Conservation (phyloP, 2,888 invertebrate species). For the Drosophila buzzatii region DNA sequence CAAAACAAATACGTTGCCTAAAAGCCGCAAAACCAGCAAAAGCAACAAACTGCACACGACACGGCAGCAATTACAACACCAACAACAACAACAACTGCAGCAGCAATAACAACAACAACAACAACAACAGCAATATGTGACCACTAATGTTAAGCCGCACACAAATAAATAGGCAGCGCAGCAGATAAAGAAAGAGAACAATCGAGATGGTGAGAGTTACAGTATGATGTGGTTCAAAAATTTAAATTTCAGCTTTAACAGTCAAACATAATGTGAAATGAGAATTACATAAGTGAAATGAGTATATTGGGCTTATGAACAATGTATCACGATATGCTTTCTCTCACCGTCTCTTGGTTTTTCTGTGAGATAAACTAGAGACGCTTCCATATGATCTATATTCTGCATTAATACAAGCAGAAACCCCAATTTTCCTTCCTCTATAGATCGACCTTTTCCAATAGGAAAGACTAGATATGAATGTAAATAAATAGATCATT, state of each 20-base stretch:
- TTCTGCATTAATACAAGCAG: too few relatives aligned
- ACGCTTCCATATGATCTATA: too few relatives aligned
- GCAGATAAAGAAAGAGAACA: slow-evolving; percentile 4
- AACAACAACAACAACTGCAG: slow-evolving; percentile 5
- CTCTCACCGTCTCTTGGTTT: too few relatives aligned
- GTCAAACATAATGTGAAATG: too few relatives aligned
- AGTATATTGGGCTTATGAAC: too few relatives aligned
- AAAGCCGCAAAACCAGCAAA: slow-evolving; percentile 70
- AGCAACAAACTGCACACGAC: slow-evolving; percentile 53
- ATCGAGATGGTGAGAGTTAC: background rate
- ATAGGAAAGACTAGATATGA: too few relatives aligned
- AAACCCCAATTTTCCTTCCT: too few relatives aligned
- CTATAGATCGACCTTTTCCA: too few relatives aligned
- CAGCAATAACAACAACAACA: slow-evolving; percentile 31
- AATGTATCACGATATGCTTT: too few relatives aligned
- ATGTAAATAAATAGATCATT: too few relatives aligned
- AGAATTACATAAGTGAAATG: too few relatives aligned
- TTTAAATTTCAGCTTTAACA: slow-evolving; percentile 26
- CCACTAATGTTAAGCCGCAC: slow-evolving; percentile 77
- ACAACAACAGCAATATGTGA: slow-evolving; percentile 42
- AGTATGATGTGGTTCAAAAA: slow-evolving; percentile 45
- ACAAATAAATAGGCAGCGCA: slow-evolving; percentile 47
- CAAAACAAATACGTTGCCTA: slow-evolving; percentile 78
- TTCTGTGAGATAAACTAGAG: too few relatives aligned
- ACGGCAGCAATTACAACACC: slow-evolving; percentile 37